Percentiles rank a stretch among this genome's conserved stretches.
These are phyloP conservation scores for Benitochromis conjunctus DNA, from an alignment of 2,113 vertebrate genomes.

Conservation along the genomic window DNA sequence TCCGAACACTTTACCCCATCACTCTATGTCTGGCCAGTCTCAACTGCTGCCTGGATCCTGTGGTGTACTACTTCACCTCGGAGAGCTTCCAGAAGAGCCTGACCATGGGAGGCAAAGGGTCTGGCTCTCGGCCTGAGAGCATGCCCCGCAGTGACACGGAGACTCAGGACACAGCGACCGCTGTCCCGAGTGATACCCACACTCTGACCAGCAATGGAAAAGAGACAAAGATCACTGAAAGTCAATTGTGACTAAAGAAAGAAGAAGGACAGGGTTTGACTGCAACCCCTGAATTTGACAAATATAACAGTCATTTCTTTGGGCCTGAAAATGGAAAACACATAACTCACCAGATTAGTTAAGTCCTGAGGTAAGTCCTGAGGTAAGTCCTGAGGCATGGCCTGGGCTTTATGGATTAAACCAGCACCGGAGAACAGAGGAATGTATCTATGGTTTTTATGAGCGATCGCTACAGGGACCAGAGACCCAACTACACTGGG, in stretches of 20 bases:
- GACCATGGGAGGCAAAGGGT: slow-evolving; percentile 77
- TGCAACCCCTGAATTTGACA: slow-evolving; percentile 1
- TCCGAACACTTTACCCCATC: slow-evolving; percentile 90
- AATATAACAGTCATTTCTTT: slow-evolving; percentile 44
- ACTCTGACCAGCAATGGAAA: slow-evolving; percentile 81
- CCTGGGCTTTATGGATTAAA: slow-evolving; percentile 67
- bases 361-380: too few species aligned
- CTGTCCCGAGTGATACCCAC: slow-evolving; percentile 57
- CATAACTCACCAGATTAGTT: slow-evolving; percentile 70
- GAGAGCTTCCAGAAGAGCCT: slow-evolving; percentile 97
- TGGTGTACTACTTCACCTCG: slow-evolving; percentile 97
- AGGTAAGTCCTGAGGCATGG: slow-evolving; percentile 63
- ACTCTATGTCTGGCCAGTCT: slow-evolving; percentile 90
- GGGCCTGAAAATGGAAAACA: slow-evolving; percentile 51
- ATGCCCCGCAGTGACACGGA: slow-evolving; percentile 80
- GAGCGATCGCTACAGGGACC: slow-evolving; percentile 21
- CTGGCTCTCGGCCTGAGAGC: slow-evolving; percentile 80
- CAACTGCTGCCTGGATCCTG: slow-evolving; percentile 96
- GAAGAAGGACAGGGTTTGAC: neutral
- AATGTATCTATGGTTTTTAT: slow-evolving; percentile 53
- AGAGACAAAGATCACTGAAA: slow-evolving; percentile 71
- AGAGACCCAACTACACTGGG: neutral
- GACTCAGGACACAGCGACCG: slow-evolving; percentile 63
- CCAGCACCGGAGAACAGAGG: slow-evolving; percentile 32
- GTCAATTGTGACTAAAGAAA: slow-evolving; percentile 50